Conservation (phyloP, 2,797 vertebrate species). For the Aulostomus chinensis region DNA sequence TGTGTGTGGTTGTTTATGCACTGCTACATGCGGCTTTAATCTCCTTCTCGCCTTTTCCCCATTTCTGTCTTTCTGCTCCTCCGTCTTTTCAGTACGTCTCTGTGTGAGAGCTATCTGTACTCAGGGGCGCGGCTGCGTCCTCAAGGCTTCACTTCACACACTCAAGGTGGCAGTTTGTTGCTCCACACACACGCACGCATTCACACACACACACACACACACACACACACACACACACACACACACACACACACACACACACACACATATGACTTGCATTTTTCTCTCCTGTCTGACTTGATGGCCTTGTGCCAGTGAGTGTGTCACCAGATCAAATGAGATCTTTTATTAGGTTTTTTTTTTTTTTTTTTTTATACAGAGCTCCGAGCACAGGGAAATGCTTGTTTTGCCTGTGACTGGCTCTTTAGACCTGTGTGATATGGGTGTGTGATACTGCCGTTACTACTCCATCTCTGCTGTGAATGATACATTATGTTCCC, state of each 20-base stretch:
- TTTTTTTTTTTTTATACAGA: conserved; percentile 37
- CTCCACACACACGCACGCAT: conserved; percentile 61
- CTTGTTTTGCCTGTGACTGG: conserved; percentile 22
- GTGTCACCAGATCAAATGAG: conserved; percentile 82
- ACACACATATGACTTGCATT: conserved; percentile 82
- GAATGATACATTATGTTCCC: conserved; percentile 59
- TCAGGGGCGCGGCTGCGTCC: conserved; percentile 67
- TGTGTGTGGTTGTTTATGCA: conserved; percentile 35
- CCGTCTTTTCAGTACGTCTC: conserved; percentile 34
- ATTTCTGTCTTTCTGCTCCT: conserved; percentile 14
- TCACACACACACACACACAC: too few species aligned
- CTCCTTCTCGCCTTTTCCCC: conserved; percentile 15
- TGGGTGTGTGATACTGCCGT: conserved; percentile 35
- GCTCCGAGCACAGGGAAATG: conserved; percentile 36
- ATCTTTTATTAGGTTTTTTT: conserved; percentile 55
- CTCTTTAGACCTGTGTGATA: conserved; percentile 44
- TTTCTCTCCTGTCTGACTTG: conserved; percentile 63
- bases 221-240: too few species aligned
- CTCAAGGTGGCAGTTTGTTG: conserved; percentile 74
- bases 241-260: too few species aligned
- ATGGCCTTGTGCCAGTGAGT: conserved; percentile 64
- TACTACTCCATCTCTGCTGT: conserved; percentile 46
- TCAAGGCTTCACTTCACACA: conserved; percentile 72
- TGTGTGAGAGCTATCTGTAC: conserved; percentile 51
- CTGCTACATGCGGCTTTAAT: conserved; percentile 38